Conservation (phyloP, 1,140 invertebrate genomes). For the Proctacanthus coquilletti region DNA sequence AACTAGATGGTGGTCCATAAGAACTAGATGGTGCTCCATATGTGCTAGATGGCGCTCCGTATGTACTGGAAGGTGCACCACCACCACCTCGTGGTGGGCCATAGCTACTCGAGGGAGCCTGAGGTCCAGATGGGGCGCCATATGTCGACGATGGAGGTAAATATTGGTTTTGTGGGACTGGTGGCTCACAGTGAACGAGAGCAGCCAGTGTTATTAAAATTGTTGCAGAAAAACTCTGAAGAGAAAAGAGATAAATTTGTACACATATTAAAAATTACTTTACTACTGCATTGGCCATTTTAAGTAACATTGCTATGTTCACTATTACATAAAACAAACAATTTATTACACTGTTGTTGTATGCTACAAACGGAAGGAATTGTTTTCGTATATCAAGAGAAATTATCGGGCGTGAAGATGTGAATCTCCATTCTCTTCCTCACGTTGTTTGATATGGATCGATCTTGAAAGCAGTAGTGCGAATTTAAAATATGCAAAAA, state of each 20-base stretch:
- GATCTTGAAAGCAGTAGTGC: no score
- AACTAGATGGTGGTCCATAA: constrained; percentile 26
- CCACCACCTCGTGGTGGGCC: constrained; percentile 23
- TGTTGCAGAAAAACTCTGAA: not conserved
- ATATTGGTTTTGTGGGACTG: constrained; percentile 36
- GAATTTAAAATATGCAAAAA: no score
- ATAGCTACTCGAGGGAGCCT: constrained; percentile 22
- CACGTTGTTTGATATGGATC: no score
- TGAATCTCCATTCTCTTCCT: no score
- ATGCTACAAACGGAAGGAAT: not conserved
- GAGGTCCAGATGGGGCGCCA: constrained; percentile 16
- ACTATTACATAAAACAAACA: not conserved
- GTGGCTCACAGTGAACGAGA: constrained; percentile 28
- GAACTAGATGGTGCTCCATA: constrained; percentile 17
- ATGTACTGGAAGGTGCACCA: constrained; percentile 12
- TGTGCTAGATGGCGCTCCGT: constrained; percentile 22
- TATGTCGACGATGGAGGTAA: constrained; percentile 31
- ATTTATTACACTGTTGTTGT: not conserved
- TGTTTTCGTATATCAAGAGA: no score
- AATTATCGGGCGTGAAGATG: no score
- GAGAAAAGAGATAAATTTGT: not conserved
- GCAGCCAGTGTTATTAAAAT: constrained; percentile 8
- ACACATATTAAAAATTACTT: not conserved
- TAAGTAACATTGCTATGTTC: not conserved
- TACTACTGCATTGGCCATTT: not conserved